A percentile compares a stretch with the other conserved stretches of the same genome.
Conservation (phyloP, 2,113 vertebrate genomes). For the Hoplias malabaricus region DNA sequence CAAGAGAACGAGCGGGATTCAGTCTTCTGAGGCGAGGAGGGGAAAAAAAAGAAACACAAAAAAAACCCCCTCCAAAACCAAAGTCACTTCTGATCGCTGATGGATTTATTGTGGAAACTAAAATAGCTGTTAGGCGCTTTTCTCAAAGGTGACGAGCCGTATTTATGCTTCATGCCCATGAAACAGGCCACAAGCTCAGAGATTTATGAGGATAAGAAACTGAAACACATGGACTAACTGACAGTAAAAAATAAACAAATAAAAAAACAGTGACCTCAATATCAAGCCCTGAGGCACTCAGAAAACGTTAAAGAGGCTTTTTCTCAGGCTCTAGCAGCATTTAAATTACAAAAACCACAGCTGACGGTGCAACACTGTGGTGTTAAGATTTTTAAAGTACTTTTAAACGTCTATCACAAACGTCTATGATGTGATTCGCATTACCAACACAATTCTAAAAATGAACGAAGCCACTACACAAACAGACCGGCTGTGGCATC, state of each 20-base stretch:
- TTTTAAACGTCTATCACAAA: too few relatives aligned
- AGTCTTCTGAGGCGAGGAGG: neutral
- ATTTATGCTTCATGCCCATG: neutral
- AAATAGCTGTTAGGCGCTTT: neutral
- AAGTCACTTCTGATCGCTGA: neutral
- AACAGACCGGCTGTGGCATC: too few relatives aligned
- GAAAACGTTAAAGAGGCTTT: neutral
- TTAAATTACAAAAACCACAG: neutral
- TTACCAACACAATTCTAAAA: too few relatives aligned
- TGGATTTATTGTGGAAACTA: neutral
- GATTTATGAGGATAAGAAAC: slow-evolving; percentile 8
- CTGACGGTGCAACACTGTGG: neutral
- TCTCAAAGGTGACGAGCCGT: neutral
- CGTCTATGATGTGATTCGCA: too few relatives aligned
- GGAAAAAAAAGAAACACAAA: neutral
- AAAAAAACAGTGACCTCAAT: neutral
- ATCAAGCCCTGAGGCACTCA: neutral
- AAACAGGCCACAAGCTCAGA: neutral
- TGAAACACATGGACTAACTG: neutral
- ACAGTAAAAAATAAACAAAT: neutral
- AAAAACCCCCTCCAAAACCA: neutral
- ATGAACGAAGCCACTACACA: too few relatives aligned
- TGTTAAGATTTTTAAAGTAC: too few relatives aligned
- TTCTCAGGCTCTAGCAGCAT: neutral
- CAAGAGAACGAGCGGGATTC: neutral